A percentile compares a stretch with the other conserved stretches of the same genome.
Conservation (phyloP, 2,888 invertebrate genomes). For the Cistogaster globosa region DNA sequence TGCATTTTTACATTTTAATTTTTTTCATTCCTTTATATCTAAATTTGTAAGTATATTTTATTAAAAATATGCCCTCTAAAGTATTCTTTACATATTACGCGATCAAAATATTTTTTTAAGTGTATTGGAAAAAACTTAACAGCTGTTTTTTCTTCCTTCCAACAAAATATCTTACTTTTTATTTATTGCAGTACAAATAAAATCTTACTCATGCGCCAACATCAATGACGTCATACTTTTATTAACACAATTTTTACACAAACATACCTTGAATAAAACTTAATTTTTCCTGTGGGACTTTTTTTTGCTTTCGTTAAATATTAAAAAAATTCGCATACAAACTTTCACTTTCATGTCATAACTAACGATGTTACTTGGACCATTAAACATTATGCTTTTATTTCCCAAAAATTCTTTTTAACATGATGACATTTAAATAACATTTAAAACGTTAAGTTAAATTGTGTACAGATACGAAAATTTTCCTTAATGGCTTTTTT, state of each 20-base stretch:
- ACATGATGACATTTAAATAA: constrained; percentile 64
- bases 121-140: constrained; percentile 67
- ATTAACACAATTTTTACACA: constrained; percentile 17
- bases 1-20: no score
- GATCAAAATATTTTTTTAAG: constrained; percentile 29
- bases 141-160: constrained; percentile 65
- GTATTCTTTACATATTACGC: no score
- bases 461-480: constrained; percentile 5
- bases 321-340: constrained; percentile 9
- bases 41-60: no score
- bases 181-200: not conserved
- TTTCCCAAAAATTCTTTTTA: constrained; percentile 2
- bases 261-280: not conserved
- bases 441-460: constrained; percentile 54
- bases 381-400: constrained; percentile 59
- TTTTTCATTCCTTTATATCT: no score
- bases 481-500: not conserved
- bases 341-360: constrained; percentile 35
- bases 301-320: not conserved
- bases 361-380: constrained; percentile 48
- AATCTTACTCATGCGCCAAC: constrained; percentile 33
- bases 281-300: constrained; percentile 25
- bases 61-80: no score
- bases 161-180: not conserved
- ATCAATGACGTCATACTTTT: constrained; percentile 49